Evolutionary conservation across 1,140 invertebrate species (phyloP), one percentile per base, ranked within the genome.

Genomic region (Drosophila willistoni): DNA sequence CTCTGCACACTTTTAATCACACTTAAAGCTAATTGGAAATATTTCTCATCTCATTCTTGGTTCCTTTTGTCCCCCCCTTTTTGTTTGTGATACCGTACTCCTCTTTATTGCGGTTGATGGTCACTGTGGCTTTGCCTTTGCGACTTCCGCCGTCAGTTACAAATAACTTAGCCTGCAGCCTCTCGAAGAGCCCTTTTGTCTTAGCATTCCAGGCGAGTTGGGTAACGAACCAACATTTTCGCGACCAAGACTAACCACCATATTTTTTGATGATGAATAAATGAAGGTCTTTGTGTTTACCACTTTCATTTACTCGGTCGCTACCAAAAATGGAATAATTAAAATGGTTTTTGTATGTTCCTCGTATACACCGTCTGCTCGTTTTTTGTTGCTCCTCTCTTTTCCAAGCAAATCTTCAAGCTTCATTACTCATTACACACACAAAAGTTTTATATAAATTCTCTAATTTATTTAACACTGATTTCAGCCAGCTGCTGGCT

Each of bases 261-360:
- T 80, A 87, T 86, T 89, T 86, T 77, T 51, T 51, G 44, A 51
- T 79, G 71, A 89, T 87, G 83, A 87, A 87, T 87, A 87, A 90
- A 87, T 89, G 81, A 89, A 90, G 77, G 77, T 72, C 79, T 79
- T 85, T 85, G 77, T 84, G 77, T 77, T 83, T 78, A 89, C 79
- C 84, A 89, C 80, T 83, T 80, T 89, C 77, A 89, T 89, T 87
- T 80, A 80, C 66, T 73, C 63, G 74, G 71, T 75, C 19, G 19
- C 17, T 36, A 10, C 7, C 44, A 69, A 60, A 51, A 77, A 75
- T 74, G 74, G 71, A 77, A 84, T 85, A 85, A 85, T 85, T 81
- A 75, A 81, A 74, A 57, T 71, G 44, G 41, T 64, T 54, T 65
- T 33, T 19, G 13, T 57, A 39, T 7, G 6, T 44, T 13, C 9